phyloP scores from a whole-genome alignment of 2,888 invertebrate species.

The Torymus auratus region DNA sequence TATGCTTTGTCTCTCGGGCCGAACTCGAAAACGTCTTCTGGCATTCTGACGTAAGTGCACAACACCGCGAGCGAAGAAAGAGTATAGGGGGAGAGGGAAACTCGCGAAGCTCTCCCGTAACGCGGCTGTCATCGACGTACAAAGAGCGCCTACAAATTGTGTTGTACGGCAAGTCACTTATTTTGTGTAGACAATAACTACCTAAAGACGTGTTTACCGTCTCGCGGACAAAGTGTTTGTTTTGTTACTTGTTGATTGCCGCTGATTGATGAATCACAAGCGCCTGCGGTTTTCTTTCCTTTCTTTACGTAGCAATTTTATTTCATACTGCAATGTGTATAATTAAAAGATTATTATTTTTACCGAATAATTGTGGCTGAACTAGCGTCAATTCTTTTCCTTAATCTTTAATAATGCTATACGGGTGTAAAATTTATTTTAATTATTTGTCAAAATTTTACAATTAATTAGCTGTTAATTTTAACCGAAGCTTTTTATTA shows the following conservation, averaged over 20 bases:
- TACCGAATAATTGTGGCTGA: too few relatives aligned
- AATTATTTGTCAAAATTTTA: too few relatives aligned
- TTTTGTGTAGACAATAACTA: constrained; percentile 33
- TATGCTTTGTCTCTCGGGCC: constrained; percentile 12
- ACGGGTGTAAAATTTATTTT: too few relatives aligned
- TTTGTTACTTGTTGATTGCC: not conserved
- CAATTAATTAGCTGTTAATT: too few relatives aligned
- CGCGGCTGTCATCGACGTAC: not conserved
- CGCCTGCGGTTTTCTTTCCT: too few relatives aligned
- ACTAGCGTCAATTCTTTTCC: too few relatives aligned
- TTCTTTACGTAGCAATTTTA: too few relatives aligned
- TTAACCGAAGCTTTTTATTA: too few relatives aligned
- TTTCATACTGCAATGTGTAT: too few relatives aligned
- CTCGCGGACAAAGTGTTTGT: constrained; percentile 26
- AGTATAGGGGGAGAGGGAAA: not conserved
- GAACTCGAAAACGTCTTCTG: not conserved
- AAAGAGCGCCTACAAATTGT: constrained; percentile 16
- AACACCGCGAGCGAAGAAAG: not conserved
- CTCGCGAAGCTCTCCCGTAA: not conserved
- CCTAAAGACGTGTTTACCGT: constrained; percentile 39
- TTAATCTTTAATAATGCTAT: too few relatives aligned
- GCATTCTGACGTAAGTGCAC: constrained; percentile 37
- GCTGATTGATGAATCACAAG: too few relatives aligned
- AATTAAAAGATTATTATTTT: too few relatives aligned
- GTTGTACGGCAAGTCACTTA: constrained; percentile 15